A percentile compares a stretch with the other conserved stretches of the same genome.
phyloP scores from a whole-genome alignment of 2,888 invertebrate species.

The Syrista parreyssii region DNA sequence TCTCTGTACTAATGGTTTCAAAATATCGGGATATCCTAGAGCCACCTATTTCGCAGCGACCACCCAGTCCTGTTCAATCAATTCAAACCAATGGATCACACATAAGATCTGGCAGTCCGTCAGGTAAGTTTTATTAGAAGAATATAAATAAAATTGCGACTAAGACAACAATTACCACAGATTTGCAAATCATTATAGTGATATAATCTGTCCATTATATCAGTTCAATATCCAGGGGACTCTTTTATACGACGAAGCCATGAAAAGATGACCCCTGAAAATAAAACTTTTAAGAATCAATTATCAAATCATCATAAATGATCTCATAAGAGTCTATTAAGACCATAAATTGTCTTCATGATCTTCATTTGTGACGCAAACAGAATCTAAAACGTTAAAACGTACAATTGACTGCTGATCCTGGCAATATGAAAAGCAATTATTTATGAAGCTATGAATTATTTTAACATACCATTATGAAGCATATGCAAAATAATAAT shows the following conservation, averaged over 20 bases:
- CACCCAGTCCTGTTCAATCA: slow-evolving; percentile 73
- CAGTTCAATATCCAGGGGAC: not conserved
- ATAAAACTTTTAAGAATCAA: not conserved
- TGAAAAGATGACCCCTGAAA: not conserved
- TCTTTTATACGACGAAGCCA: not conserved
- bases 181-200: not conserved
- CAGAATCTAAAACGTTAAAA: not conserved
- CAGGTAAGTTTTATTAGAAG: slow-evolving; percentile 64
- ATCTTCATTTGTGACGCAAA: not conserved
- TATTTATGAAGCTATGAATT: not conserved
- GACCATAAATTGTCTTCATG: not conserved
- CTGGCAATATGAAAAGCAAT: not conserved
- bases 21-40: slow-evolving; percentile 99
- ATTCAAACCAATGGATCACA: slow-evolving; percentile 70
- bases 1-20: slow-evolving; percentile 99
- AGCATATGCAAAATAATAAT: not conserved
- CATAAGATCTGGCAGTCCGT: slow-evolving; percentile 71
- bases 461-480: not conserved
- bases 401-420: not conserved
- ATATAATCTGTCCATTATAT: not conserved
- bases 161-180: not conserved
- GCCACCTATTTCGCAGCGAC: slow-evolving; percentile 82
- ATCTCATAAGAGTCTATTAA: not conserved
- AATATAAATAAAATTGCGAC: not conserved
- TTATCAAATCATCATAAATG: not conserved